Base-by-base conservation (phyloP, 2,888 invertebrate genomes). In the Agrotis ipsilon region DNA sequence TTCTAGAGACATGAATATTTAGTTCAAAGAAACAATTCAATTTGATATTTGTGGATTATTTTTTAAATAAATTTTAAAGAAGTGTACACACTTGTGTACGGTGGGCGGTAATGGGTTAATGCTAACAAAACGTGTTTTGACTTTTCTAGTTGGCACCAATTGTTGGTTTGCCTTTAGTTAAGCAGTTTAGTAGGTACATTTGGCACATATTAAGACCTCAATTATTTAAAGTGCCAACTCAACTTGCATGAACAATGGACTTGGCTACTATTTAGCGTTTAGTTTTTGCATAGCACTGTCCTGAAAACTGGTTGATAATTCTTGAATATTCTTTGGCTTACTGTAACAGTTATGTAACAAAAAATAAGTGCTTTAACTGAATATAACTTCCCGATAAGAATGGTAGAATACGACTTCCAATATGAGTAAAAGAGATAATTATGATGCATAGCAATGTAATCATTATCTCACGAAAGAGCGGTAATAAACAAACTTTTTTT, bases 211-310 rank as follows among this genome's bases (percentile, higher is more conserved):
- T 78, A 68, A 78, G 61, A 55, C 64, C 54, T 27, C 64, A 78
- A 68, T 78, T 78, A 78, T 78, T 74, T 65, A 54, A 78, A 78
- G 68, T 78, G 77, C 77, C 77, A 78, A 78, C 58, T 78, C 54
- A 48, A 68, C 57, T 77, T 49, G 39, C 66, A 77, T 77, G 32
- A 78, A 78, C 74, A 74, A 78, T 77, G 64, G 57, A 58, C 45
- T 78, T 78, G 77, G 79, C 79, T 74, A 54, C 66, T 61, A 57
- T 70, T 70, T 54, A 55, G 45, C 61, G 58, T 61, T 74, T 32
- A 14, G 58, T 66, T 66, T 72, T 72, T 57, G 57, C 65, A 77
- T 57, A 61, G 46, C 64, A 60, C 43, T 45, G 21, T 32, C 24
- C 16, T 57, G 32, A 27, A 49, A 21, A 59, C 52, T 19, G n/a